Conservation (phyloP, 1,140 invertebrate species). For the Drosophila yakuba region DNA sequence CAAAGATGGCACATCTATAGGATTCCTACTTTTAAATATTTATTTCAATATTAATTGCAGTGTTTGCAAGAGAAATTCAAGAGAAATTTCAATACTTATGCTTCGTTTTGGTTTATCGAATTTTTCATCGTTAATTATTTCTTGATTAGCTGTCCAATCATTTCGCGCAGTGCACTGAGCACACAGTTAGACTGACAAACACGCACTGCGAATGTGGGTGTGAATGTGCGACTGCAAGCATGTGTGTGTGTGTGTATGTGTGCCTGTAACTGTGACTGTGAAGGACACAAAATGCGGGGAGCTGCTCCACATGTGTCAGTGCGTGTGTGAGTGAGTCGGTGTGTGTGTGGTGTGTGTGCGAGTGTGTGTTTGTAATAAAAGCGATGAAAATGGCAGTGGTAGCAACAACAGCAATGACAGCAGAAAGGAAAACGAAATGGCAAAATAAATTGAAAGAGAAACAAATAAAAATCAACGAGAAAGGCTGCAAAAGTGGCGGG, state of each 20-base stretch:
- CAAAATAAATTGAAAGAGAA: slow-evolving; percentile 83
- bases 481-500: slow-evolving; percentile 79
- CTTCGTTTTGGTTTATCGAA: no score
- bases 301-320: slow-evolving; percentile 68
- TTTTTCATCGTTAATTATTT: not conserved
- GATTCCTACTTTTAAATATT: no score
- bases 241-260: not conserved
- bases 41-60: no score
- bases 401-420: slow-evolving; percentile 76
- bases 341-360: slow-evolving; percentile 26
- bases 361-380: slow-evolving; percentile 79
- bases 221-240: slow-evolving; percentile 19
- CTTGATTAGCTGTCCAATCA: no score
- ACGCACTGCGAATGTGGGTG: slow-evolving; percentile 48
- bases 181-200: slow-evolving; percentile 52
- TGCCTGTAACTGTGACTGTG: slow-evolving; percentile 57
- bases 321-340: slow-evolving; percentile 7
- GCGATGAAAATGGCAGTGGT: slow-evolving; percentile 80
- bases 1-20: no score
- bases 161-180: slow-evolving; percentile 26
- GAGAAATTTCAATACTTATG: no score
- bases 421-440: slow-evolving; percentile 83
- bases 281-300: slow-evolving; percentile 78
- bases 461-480: slow-evolving; percentile 83
- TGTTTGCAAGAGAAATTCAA: no score